Conservation (phyloP, 2,888 invertebrate species). For the Teleiodes luculella region DNA sequence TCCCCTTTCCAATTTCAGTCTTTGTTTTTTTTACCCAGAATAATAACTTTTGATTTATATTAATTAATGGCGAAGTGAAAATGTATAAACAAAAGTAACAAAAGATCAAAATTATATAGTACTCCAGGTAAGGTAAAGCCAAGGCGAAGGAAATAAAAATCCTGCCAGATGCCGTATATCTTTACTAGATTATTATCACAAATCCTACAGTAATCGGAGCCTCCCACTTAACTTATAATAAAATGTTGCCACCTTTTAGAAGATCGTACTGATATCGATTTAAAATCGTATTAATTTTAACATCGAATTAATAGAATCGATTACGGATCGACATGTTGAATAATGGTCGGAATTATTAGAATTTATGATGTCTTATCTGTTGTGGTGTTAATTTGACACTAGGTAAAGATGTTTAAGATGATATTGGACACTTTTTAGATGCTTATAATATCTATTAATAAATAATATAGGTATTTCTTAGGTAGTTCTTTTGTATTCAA, state of each 20-base stretch:
- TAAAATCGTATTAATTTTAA: slow-evolving; percentile 5
- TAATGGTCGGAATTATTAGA: neutral
- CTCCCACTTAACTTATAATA: slow-evolving; percentile 3
- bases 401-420: neutral
- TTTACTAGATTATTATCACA: neutral
- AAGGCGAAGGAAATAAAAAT: neutral
- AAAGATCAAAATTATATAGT: too few species aligned
- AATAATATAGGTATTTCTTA: too few species aligned
- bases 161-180: too few species aligned
- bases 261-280: slow-evolving; percentile 5
- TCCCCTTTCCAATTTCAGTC: too few species aligned
- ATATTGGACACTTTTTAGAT: neutral
- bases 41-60: too few species aligned
- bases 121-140: too few species aligned
- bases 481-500: too few species aligned
- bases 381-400: slow-evolving; percentile 3
- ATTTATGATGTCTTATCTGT: neutral
- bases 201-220: slow-evolving; percentile 14
- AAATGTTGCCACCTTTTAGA: slow-evolving; percentile 16
- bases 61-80: too few species aligned
- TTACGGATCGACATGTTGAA: slow-evolving; percentile 9
- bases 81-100: too few species aligned
- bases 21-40: too few species aligned
- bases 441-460: too few species aligned
- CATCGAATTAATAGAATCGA: slow-evolving; percentile 11